Percentiles rank a stretch among this genome's conserved stretches.
Conservation (phyloP, 2,888 invertebrate species). For the Nomada flava region DNA sequence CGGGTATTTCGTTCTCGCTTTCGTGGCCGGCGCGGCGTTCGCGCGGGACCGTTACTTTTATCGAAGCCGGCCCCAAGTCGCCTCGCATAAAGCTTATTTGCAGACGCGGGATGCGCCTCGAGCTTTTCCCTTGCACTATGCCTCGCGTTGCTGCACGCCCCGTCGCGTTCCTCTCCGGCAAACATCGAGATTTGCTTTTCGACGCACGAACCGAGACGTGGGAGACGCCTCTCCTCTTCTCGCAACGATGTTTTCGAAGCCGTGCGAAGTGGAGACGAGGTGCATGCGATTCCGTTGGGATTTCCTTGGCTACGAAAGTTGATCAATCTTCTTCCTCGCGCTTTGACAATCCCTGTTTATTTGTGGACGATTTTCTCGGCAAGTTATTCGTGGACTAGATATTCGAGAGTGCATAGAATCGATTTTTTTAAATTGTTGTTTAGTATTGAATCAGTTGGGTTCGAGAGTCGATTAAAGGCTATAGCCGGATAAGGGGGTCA, state of each 20-base stretch:
- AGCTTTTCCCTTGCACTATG: conserved; percentile 31
- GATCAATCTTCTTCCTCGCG: too few species aligned
- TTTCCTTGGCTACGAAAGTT: too few species aligned
- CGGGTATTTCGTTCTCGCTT: conserved; percentile 66
- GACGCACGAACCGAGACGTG: not conserved
- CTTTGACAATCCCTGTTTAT: too few species aligned
- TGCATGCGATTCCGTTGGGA: too few species aligned
- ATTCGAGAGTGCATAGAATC: too few species aligned
- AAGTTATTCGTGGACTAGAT: too few species aligned
- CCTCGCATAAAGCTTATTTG: conserved; percentile 65
- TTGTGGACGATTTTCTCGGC: too few species aligned
- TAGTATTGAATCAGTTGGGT: too few species aligned
- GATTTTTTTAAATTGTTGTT: too few species aligned
- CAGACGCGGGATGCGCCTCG: conserved; percentile 26
- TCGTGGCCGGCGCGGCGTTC: conserved; percentile 25
- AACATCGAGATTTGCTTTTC: conserved; percentile 41
- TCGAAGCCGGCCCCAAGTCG: conserved; percentile 37
- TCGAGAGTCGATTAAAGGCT: too few species aligned
- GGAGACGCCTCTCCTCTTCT: not conserved
- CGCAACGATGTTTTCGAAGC: not conserved
- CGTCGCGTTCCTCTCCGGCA: conserved; percentile 17
- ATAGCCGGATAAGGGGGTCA: too few species aligned
- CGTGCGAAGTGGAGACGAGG: too few species aligned
- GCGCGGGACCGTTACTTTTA: conserved; percentile 62
- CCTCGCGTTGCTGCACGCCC: conserved; percentile 20